A percentile compares a stretch with the other conserved stretches of the same genome.
These are phyloP conservation scores for Tricholaema leucomelas DNA, from an alignment of 2,113 vertebrate genomes.

Conservation along the genomic window DNA sequence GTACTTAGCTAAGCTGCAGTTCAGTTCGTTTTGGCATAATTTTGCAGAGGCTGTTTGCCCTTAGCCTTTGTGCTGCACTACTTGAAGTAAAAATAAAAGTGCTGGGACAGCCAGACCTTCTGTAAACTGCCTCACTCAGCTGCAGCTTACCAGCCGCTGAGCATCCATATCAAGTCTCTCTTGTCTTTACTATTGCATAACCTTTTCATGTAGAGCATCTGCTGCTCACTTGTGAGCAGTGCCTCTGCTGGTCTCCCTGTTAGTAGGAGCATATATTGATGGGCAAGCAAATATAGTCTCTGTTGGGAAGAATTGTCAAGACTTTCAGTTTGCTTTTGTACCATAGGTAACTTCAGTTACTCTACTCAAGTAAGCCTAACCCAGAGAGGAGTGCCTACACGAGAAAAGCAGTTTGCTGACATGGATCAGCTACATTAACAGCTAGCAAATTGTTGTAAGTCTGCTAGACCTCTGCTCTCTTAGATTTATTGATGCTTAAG, in stretches of 20 bases:
- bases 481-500: not conserved
- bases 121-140: not conserved
- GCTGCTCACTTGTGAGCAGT: not conserved
- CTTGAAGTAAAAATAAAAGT: not conserved
- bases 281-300: not conserved
- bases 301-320: not conserved
- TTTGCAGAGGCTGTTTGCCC: not conserved
- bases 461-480: not conserved
- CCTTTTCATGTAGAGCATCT: not conserved
- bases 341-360: not conserved
- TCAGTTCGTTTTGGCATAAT: not conserved
- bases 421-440: not conserved
- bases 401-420: not conserved
- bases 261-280: not conserved
- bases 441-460: not conserved
- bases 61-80: not conserved
- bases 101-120: not conserved
- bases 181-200: not conserved
- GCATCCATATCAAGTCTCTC: not conserved
- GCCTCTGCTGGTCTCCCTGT: accelerated
- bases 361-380: not conserved
- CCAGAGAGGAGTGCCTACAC: not conserved
- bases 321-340: not conserved
- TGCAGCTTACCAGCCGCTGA: not conserved
- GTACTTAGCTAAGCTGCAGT: not conserved